phyloP scores from a whole-genome alignment of 23 tunicate species.

The Halocynthia roretzi region DNA sequence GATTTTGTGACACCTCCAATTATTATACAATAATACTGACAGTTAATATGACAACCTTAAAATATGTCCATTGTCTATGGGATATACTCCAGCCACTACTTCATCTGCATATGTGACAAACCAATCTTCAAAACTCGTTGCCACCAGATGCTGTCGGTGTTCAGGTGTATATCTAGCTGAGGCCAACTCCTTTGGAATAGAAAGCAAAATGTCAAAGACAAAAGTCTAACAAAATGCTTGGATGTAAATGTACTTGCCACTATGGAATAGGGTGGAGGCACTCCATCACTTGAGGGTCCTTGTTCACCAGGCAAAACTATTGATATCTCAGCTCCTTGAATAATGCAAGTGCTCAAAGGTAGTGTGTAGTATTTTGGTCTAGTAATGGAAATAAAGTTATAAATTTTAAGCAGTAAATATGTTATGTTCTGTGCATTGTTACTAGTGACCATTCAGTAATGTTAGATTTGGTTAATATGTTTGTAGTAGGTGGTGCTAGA shows the following conservation, averaged over 20 bases:
- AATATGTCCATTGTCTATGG: constrained; percentile 3
- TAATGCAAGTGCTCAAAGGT: too few species aligned
- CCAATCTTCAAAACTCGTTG: constrained; percentile 6
- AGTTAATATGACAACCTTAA: neutral
- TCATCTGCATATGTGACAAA: constrained; percentile 3
- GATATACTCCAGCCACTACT: neutral
- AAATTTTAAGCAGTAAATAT: too few species aligned
- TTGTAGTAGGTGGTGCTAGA: too few species aligned
- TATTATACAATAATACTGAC: too few species aligned
- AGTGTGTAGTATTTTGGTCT: too few species aligned
- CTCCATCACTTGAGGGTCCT: neutral
- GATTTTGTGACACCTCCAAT: too few species aligned
- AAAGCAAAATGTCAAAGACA: neutral
- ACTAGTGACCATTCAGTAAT: too few species aligned
- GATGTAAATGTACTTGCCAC: neutral
- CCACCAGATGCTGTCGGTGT: neutral
- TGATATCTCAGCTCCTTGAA: too few species aligned
- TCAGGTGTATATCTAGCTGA: too few species aligned
- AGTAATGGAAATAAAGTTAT: too few species aligned
- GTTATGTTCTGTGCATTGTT: too few species aligned
- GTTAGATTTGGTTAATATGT: too few species aligned
- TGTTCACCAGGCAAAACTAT: neutral
- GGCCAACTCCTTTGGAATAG: neutral
- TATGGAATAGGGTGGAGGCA: neutral
- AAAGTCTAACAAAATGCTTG: neutral